Base-by-base conservation (phyloP, 2,797 vertebrate genomes). In the Phoxinus dragarum region DNA sequence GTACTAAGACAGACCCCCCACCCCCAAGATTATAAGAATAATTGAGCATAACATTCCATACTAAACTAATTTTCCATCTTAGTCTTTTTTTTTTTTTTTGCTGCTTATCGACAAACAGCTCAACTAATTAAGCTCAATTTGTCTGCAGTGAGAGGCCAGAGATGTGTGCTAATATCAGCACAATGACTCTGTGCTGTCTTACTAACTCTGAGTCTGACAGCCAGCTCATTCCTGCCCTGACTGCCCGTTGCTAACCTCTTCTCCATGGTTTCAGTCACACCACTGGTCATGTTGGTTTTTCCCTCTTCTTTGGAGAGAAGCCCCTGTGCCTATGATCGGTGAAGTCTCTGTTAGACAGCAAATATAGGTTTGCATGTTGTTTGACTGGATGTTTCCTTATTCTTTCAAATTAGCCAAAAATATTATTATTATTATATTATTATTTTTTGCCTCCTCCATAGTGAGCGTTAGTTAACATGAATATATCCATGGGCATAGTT, bases 241-340 rank as follows among this genome's bases (percentile, higher is more conserved):
- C 86, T 84, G 7, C 88, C 91, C 47, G 90, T 90, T 91, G 90
- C 94, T 95, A 93, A 92, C 93, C 94, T 94, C 94, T 93, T 96
- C 94, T 90, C 95, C 96, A 96, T 96, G 94, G 96, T 96, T 96
- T 95, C 94, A 88, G 91, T 94, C 94, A 94, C 94, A 96, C 94
- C 94, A 94, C 95, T 94, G 94, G 96, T 94, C 92, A 64, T 96
- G 94, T 95, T 95, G 93, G 93, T 95, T 96, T 96, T 95, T 94
- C 88, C 88, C 86, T 88, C 86, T 76, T 80, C 87, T 86, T 80
- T 84, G 67, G 91, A 90, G 92, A 93, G 93, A 93, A 94, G 93
- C 92, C 59, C 34, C 91, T 93, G 90, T 92, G 92, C 90, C 94
- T 92, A 90, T 85, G 92, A 89, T 88, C 92, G 88, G 91, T 93